Conservation (phyloP, 2,888 invertebrate genomes). For the Acheta domesticus region DNA sequence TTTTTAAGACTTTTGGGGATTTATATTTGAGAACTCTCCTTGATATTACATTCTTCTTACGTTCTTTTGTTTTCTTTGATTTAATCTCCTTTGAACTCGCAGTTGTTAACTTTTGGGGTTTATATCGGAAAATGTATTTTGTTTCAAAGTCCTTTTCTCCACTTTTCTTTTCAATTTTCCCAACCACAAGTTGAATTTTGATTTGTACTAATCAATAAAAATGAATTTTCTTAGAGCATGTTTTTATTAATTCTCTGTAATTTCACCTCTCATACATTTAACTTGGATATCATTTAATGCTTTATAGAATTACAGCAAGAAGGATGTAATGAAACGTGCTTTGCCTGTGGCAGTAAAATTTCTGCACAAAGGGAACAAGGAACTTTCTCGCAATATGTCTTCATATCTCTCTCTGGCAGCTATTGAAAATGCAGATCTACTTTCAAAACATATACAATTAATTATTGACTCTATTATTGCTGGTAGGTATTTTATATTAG, state of each 20-base stretch:
- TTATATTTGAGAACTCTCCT: too few species aligned
- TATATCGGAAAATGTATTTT: too few species aligned
- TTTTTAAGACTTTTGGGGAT: too few species aligned
- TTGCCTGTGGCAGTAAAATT: constrained; percentile 90
- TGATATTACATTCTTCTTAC: too few species aligned
- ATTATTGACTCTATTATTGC: constrained; percentile 88
- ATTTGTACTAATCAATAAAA: too few species aligned
- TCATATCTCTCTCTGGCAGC: constrained; percentile 90
- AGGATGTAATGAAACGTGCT: constrained; percentile 74
- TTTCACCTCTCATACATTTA: not conserved
- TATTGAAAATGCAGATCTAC: constrained; percentile 79
- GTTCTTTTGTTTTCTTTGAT: too few species aligned
- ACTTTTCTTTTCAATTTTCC: too few species aligned
- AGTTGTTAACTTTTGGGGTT: too few species aligned
- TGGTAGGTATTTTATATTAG: constrained; percentile 51
- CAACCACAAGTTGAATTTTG: too few species aligned
- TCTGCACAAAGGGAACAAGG: constrained; percentile 83
- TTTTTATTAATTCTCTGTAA: not conserved
- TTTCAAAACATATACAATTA: constrained; percentile 83
- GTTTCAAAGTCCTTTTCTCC: too few species aligned
- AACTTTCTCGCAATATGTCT: constrained; percentile 84
- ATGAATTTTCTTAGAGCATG: too few species aligned
- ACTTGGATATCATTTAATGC: constrained; percentile 32
- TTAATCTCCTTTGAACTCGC: too few species aligned
- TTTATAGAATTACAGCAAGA: constrained; percentile 65